A percentile compares a stretch with the other conserved stretches of the same genome.
phyloP scores from a whole-genome alignment of 2,888 invertebrate genomes.

The Nomada goodeniana region DNA sequence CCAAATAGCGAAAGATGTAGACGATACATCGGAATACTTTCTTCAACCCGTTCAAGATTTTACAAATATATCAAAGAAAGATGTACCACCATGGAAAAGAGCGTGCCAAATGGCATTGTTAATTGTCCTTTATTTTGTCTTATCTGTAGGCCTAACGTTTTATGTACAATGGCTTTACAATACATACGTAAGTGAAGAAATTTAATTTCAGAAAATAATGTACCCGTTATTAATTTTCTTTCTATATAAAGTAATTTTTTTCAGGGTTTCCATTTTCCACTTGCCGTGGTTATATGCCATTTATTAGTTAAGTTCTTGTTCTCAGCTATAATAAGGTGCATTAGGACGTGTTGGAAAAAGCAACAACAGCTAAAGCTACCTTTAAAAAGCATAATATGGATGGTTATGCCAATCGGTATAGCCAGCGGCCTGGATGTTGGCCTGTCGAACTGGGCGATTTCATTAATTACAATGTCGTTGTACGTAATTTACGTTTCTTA shows the following conservation, averaged over 20 bases:
- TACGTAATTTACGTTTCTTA: conserved; percentile 84
- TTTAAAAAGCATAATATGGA: conserved; percentile 91
- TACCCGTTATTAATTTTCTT: conserved; percentile 9
- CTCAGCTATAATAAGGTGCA: conserved; percentile 89
- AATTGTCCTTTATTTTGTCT: conserved; percentile 93
- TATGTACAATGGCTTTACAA: conserved; percentile 97
- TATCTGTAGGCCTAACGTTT: conserved; percentile 98
- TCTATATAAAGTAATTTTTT: background rate
- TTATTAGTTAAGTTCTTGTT: conserved; percentile 94
- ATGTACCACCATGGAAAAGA: conserved; percentile 74
- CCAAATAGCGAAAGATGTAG: conserved; percentile 80
- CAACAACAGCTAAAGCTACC: conserved; percentile 88
- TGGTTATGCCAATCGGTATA: conserved; percentile 93
- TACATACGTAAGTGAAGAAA: conserved; percentile 85
- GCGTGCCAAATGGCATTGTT: conserved; percentile 84
- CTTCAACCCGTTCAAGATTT: conserved; percentile 77
- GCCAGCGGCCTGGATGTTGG: conserved; percentile 98
- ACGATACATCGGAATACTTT: conserved; percentile 79
- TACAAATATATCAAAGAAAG: conserved; percentile 73
- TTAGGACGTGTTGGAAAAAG: conserved; percentile 86
- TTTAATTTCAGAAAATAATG: background rate
- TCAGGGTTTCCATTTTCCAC: conserved; percentile 94
- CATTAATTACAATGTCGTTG: conserved; percentile 96
- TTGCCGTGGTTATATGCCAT: conserved; percentile 96
- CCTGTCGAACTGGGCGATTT: conserved; percentile 99